phyloP scores from a whole-genome alignment of 2,888 invertebrate species.

The Sinelater perroti region DNA sequence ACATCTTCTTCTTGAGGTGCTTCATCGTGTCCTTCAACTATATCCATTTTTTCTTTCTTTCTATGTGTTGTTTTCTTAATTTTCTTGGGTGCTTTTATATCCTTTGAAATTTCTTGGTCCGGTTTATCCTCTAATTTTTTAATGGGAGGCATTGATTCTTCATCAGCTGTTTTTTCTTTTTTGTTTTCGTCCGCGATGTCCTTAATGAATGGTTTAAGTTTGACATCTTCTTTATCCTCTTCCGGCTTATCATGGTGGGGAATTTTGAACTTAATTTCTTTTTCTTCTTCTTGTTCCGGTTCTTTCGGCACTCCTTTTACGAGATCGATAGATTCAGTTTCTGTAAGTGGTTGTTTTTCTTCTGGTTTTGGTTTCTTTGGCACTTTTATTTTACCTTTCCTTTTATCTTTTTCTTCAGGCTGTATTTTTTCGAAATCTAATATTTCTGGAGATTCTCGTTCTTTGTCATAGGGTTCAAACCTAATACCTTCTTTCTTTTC shows the following conservation, averaged over 20 bases:
- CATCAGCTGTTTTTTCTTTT: conserved; percentile 44
- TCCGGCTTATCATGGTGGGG: conserved; percentile 49
- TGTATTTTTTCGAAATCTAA: conserved; percentile 55
- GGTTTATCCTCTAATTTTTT: conserved; percentile 46
- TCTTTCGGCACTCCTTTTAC: conserved; percentile 51
- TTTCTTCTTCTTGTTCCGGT: conserved; percentile 58
- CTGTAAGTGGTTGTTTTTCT: conserved; percentile 55
- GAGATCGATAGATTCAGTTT: conserved; percentile 54
- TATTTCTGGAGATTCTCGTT: conserved; percentile 55
- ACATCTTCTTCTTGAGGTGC: conserved; percentile 48
- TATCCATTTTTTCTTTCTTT: conserved; percentile 33
- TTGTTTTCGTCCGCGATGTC: conserved; percentile 57
- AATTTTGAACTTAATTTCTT: conserved; percentile 58
- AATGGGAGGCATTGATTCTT: conserved; percentile 39
- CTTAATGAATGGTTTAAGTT: conserved; percentile 57
- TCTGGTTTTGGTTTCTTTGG: conserved; percentile 46
- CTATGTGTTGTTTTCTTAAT: conserved; percentile 41
- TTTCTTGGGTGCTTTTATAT: conserved; percentile 22
- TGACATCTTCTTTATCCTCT: conserved; percentile 55
- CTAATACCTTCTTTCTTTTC: conserved; percentile 59
- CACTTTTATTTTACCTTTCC: conserved; percentile 54
- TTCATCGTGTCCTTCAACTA: conserved; percentile 17
- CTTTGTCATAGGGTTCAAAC: conserved; percentile 56
- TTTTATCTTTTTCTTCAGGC: conserved; percentile 55
- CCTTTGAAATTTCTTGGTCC: conserved; percentile 34